Evolutionary conservation across 2,113 vertebrate genomes (phyloP).

Genomic region (Haemorhous mexicanus): DNA sequence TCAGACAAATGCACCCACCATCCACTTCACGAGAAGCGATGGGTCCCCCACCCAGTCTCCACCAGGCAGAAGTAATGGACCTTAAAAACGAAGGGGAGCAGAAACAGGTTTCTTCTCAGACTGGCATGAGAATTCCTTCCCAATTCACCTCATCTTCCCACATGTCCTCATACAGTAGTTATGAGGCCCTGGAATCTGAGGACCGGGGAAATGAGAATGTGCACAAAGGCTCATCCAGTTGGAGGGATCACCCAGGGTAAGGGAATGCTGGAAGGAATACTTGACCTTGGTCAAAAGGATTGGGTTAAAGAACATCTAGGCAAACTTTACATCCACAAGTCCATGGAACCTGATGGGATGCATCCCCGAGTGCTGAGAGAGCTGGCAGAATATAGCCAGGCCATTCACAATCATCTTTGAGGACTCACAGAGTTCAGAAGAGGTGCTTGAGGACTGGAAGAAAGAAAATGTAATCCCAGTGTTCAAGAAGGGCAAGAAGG

Average conservation of each 20-base stretch:
- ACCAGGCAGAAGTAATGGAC: neutral
- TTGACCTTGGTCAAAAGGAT: neutral
- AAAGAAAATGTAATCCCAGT: neutral
- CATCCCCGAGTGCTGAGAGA: neutral
- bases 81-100: neutral
- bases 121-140: neutral
- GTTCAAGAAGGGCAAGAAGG: neutral
- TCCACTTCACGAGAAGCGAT: accelerated
- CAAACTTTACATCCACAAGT: neutral
- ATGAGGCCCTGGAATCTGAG: neutral
- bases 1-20: neutral
- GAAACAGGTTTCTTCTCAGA: neutral
- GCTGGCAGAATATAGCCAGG: neutral
- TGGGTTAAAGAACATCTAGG: neutral
- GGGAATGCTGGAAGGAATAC: neutral
- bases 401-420: neutral
- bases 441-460: neutral
- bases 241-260: neutral
- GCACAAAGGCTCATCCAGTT: neutral
- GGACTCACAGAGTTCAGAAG: neutral
- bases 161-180: neutral
- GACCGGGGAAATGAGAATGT: neutral
- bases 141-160: neutral
- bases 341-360: neutral
- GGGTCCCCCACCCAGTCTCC: neutral